Percentiles rank a stretch among this genome's conserved stretches.
These are phyloP conservation scores for Chrysaora quinquecirrha DNA, from an alignment of 30 jellyfish, hydroid and myxozoan species.

Conservation along the genomic window DNA sequence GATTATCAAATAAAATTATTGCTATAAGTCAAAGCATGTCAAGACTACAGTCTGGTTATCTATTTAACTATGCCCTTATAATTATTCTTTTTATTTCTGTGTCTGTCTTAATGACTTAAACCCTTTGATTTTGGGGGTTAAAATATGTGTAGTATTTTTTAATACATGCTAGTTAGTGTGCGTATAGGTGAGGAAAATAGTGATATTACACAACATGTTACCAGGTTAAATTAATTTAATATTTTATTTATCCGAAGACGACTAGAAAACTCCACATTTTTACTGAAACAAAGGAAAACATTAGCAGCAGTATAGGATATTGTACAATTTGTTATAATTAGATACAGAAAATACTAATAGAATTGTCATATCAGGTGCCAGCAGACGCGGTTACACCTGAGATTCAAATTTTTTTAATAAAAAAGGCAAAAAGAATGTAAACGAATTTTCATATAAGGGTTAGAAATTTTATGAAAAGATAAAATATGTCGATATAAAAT, in stretches of 20 bases:
- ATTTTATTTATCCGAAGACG: conserved; percentile 38
- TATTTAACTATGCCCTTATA: conserved; percentile 11
- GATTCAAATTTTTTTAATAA: conserved; percentile 5
- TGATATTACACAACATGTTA: too few species aligned
- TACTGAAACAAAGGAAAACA: conserved; percentile 66
- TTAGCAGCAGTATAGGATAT: conserved; percentile 76
- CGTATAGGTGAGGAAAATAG: conserved; percentile 48
- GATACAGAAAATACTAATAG: conserved; percentile 38
- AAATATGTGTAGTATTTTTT: conserved; percentile 16
- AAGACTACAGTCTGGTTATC: conserved; percentile 9
- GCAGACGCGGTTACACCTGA: conserved; percentile 73
- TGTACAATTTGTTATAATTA: conserved; percentile 59
- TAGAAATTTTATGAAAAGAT: neutral
- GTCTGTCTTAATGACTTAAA: neutral
- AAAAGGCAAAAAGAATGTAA: conserved; percentile 22
- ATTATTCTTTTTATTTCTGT: neutral
- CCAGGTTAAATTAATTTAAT: neutral
- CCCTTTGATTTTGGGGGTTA: conserved; percentile 66
- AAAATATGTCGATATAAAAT: neutral
- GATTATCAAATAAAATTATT: neutral
- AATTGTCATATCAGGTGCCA: conserved; percentile 68
- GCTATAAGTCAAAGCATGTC: neutral
- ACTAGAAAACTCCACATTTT: conserved; percentile 51
- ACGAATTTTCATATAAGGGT: neutral
- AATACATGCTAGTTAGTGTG: conserved; percentile 70